Percentiles rank a stretch among this genome's conserved stretches.
phyloP scores from a whole-genome alignment of 2,888 invertebrate species.

The Malthinus seriepunctatus region DNA sequence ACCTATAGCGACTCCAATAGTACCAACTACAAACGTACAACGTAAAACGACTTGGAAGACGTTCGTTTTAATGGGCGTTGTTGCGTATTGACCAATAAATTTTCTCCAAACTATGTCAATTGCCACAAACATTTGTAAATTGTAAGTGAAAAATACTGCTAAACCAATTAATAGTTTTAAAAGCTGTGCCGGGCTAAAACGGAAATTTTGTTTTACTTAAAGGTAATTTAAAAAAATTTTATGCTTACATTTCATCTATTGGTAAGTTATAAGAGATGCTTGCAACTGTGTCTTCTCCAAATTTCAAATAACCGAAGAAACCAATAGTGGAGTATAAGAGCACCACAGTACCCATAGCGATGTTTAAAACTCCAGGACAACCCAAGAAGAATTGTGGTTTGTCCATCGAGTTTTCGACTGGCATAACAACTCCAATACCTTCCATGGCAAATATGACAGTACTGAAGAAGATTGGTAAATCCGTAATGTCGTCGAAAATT shows the following conservation, averaged over 20 bases:
- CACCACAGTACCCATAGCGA: slow-evolving; percentile 83
- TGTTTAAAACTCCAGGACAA: slow-evolving; percentile 83
- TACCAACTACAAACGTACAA: slow-evolving; percentile 56
- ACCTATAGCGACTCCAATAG: slow-evolving; percentile 74
- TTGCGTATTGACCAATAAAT: slow-evolving; percentile 58
- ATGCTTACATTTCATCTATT: slow-evolving; percentile 64
- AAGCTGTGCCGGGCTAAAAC: slow-evolving; percentile 70
- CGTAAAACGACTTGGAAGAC: slow-evolving; percentile 60
- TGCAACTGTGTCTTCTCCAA: slow-evolving; percentile 70
- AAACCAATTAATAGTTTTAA: slow-evolving; percentile 85
- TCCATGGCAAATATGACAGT: too few relatives aligned
- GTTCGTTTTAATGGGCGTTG: slow-evolving; percentile 57
- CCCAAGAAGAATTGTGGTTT: slow-evolving; percentile 80
- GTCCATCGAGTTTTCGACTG: slow-evolving; percentile 90
- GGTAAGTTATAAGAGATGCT: slow-evolving; percentile 88
- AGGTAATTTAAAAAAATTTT: not conserved
- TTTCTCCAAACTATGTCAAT: slow-evolving; percentile 87
- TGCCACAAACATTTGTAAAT: slow-evolving; percentile 93
- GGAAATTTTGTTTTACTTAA: not conserved
- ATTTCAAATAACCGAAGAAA: slow-evolving; percentile 88
- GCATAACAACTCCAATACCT: slow-evolving; percentile 91
- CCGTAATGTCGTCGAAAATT: slow-evolving; percentile 58
- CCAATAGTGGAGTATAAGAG: slow-evolving; percentile 80
- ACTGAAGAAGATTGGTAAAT: slow-evolving; percentile 87
- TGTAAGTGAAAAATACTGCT: slow-evolving; percentile 91